A percentile compares a stretch with the other conserved stretches of the same genome.
phyloP scores from a whole-genome alignment of 2,888 invertebrate species.

The Strigamia maritima region DNA sequence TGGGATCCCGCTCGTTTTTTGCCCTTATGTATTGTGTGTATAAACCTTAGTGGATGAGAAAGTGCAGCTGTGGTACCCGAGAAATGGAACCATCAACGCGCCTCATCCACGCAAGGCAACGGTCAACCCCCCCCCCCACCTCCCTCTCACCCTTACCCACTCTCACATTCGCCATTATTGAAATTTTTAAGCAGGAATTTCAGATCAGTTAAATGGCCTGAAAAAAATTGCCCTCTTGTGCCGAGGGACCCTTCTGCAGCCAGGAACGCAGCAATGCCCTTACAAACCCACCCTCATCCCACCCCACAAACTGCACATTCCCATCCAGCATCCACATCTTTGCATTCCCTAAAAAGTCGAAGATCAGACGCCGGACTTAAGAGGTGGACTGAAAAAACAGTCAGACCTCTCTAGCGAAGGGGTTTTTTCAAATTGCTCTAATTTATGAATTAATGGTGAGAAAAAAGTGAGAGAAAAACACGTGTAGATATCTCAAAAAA shows the following conservation, averaged over 20 bases:
- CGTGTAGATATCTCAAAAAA: conserved; percentile 1
- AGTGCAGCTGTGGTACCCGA: conserved; percentile 27
- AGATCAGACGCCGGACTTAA: neutral
- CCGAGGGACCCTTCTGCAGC: conserved; percentile 29
- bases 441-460: conserved; percentile 39
- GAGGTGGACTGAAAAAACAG: neutral
- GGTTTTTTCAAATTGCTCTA: conserved; percentile 12
- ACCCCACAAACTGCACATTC: neutral
- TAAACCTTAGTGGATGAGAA: conserved; percentile 25
- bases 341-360: neutral
- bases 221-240: conserved; percentile 35
- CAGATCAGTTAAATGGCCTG: conserved; percentile 36
- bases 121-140: conserved; percentile 15
- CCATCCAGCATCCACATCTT: neutral
- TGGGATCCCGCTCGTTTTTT: conserved; percentile 27
- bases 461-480: conserved; percentile 37
- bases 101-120: conserved; percentile 31
- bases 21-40: conserved; percentile 12
- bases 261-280: conserved; percentile 18
- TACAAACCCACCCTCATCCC: neutral
- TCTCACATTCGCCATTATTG: conserved; percentile 35
- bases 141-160: conserved; percentile 10
- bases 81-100: conserved; percentile 29
- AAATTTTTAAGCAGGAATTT: conserved; percentile 37
- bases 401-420: neutral